A percentile compares a stretch with the other conserved stretches of the same genome.
These are phyloP conservation scores for Tapirus indicus DNA, from an alignment of 2,797 vertebrate genomes.

Conservation along the genomic window DNA sequence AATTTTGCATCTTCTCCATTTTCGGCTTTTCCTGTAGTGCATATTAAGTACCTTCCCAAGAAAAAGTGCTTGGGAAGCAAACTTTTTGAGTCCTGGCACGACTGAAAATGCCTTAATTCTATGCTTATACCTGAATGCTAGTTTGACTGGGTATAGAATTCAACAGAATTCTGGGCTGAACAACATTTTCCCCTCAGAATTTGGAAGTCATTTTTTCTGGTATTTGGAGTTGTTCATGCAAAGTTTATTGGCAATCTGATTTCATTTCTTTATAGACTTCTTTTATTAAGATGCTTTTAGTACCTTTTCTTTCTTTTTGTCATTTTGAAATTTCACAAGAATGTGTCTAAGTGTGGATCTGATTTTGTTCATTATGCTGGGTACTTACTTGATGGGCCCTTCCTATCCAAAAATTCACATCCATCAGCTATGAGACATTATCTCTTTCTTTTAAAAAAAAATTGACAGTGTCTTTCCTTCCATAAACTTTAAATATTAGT, in stretches of 20 bases:
- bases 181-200: not conserved
- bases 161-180: not conserved
- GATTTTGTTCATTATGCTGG: not conserved
- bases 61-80: not conserved
- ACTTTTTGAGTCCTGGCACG: not conserved
- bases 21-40: not conserved
- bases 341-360: not conserved
- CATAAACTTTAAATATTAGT: not conserved
- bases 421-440: not conserved
- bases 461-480: not conserved
- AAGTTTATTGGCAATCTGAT: not conserved
- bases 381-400: not conserved
- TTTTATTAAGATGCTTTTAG: not conserved
- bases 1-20: not conserved
- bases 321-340: conserved; percentile 8
- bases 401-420: not conserved
- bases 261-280: not conserved
- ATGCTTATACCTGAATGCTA: not conserved
- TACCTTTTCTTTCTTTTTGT: not conserved
- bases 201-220: not conserved
- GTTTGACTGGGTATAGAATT: not conserved
- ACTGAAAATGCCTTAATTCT: not conserved
- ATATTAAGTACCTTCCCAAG: not conserved
- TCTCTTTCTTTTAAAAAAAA: not conserved
- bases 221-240: not conserved